Evolutionary conservation across 2,113 vertebrate genomes (phyloP), one percentile per base, ranked within the genome.

Genomic region (Pterocles gutturalis): DNA sequence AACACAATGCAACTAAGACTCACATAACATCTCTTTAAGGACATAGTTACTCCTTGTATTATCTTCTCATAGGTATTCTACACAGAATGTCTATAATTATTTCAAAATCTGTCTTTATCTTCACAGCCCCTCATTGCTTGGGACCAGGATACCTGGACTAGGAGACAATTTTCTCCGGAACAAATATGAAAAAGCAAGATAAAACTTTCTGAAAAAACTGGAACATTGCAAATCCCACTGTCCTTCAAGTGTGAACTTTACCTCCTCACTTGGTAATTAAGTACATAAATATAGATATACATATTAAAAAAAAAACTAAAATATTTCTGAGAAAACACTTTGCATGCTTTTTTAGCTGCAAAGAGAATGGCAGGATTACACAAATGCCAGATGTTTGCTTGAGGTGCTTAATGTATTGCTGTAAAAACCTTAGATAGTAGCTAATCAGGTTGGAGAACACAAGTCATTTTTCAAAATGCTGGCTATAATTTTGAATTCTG

Each of bases 381-480:
- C 7, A 34, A 41, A 62, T 22, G 9, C 55, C 36, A 84, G 51
- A 31, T 25, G 43, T 33, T 87, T 73, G 69, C 12, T 93, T 58
- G 12, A 87, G 25, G 58, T 84, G 22, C 31, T 71, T 75, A 67
- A 55, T 20, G 4, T 16, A 38, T 15, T 57, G 28, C 26, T 67
- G 53, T 33, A 72, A 91, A 87, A 55, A 76, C 8, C 11, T 84
- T 28, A 54, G 7, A 66, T 24, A n/a, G 24, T 7, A 82, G 29
- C 10, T 64, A 51, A 53, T 87, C 26, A 43, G 38, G 5, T 55
- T 67, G 36, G 12, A 55, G 22, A 66, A 62, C 0, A 0, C 11
- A 60, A 73, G 10, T 34, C 6, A 33, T 12, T 73, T 73, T 73
- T 55, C 13, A 0, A 91, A 86, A 71, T 61, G 48, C 24, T 66